Evolutionary conservation across 2,113 vertebrate species (phyloP), one percentile per base, ranked within the genome.

Genomic region (Campylomormyrus tamandua): DNA sequence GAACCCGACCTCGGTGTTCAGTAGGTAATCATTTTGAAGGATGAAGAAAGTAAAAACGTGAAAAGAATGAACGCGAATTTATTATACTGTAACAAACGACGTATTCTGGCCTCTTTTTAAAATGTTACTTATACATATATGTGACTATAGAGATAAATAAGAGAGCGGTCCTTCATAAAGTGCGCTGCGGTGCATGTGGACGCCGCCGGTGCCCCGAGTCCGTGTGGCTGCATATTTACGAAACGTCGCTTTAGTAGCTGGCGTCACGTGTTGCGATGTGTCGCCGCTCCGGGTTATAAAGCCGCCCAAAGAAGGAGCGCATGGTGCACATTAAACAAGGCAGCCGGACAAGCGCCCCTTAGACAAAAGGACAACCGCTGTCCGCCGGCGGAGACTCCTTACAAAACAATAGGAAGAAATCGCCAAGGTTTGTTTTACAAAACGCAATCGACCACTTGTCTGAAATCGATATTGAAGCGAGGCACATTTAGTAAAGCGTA

Each of bases 1-100:
- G 92, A 94, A 94, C 95, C 95, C 95, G 93, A 93, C 90, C 91
- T 93, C 93, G 90, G 90, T 80, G 92, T 90, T 91, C 93, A 93
- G 93, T 92, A 90, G 92, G 89, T 92, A 90, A 91, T 91, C 86
- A 46, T 39, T 52, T n/a, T 13, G 9, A 89, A 31, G 45, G 89
- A 35, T 85, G 86, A 89, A 91, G 27, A 91, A 90, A 90, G 15
- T 90, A 85, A 74, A 90, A 93, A 90, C 7, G 21, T 1, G 89
- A 88, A 89, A 85, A 17, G 7, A 56, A 58, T 80, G 4, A 56
- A 83, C 31, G 31, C 53, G n/a, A 24, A 31, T 42, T n/a, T 27
- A 48, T 11, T 89, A 50, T n/a, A 9, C n/a, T 39, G 13, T 56
- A 62, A 35, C 17, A 42, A 90, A 84, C 1, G 21, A 48, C 39